Percentiles rank a stretch among this genome's conserved stretches.
These are phyloP conservation scores for Phaethornis superciliosus DNA, from an alignment of 2,113 vertebrate genomes.

Conservation along the genomic window DNA sequence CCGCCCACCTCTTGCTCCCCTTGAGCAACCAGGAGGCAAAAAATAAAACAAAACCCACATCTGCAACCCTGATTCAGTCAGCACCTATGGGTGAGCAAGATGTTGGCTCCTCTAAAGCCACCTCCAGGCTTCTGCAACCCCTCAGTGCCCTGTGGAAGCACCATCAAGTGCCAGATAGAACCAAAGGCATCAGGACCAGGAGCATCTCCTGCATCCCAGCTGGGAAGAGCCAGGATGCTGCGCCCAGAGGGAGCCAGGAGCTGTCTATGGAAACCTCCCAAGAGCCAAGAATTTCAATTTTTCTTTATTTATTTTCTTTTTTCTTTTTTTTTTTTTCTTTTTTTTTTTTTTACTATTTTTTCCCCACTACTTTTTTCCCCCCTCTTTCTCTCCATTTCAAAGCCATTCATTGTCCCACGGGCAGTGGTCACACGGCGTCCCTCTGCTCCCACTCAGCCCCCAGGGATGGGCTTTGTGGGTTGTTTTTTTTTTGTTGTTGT, in stretches of 20 bases:
- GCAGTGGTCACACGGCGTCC: conserved; percentile 60
- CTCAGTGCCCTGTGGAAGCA: too few relatives aligned
- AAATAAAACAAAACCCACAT: not conserved
- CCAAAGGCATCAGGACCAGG: not conserved
- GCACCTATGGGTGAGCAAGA: not conserved
- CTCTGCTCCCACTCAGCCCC: not conserved
- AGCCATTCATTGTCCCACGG: conserved; percentile 22
- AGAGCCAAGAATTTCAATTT: conserved; percentile 13
- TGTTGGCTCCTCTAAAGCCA: rapidly evolving
- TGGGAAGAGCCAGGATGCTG: not conserved
- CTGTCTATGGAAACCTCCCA: not conserved
- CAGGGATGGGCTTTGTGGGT: not conserved
- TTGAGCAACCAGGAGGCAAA: not conserved
- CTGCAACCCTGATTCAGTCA: rapidly evolving
- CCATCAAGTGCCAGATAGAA: not conserved
- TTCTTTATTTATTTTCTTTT: not conserved
- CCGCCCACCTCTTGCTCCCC: not conserved
- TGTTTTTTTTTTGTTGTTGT: too few relatives aligned
- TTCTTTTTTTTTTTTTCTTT: too few relatives aligned
- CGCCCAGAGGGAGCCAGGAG: not conserved
- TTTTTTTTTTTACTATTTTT: too few relatives aligned
- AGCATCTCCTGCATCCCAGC: not conserved
- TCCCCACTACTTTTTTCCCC: too few relatives aligned
- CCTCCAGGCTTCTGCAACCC: not conserved
- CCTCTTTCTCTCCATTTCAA: not conserved